These are phyloP conservation scores for Nemoura dubitans DNA, from an alignment of 2,888 invertebrate genomes.

Conservation along the genomic window DNA sequence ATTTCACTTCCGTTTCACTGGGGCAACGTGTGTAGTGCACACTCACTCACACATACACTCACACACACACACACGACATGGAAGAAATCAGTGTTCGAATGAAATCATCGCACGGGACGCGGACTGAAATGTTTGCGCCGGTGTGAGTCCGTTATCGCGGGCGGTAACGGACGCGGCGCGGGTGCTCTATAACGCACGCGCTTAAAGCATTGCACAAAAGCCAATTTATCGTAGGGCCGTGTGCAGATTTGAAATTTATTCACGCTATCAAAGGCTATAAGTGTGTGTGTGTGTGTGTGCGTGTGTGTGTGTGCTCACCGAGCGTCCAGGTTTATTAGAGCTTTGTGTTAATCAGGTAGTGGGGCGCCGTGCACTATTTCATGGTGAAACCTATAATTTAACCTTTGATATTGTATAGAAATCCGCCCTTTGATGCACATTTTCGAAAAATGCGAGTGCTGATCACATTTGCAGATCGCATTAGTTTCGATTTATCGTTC, in stretches of 20 bases:
- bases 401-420: conserved; percentile 25
- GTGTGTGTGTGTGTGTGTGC: too few relatives aligned
- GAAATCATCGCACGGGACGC: background rate
- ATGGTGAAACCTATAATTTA: background rate
- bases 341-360: conserved; percentile 21
- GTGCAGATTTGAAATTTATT: conserved; percentile 16
- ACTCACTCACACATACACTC: too few relatives aligned
- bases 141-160: background rate
- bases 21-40: background rate
- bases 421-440: background rate
- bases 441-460: background rate
- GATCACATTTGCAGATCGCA: background rate
- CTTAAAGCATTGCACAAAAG: background rate
- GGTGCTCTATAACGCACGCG: background rate
- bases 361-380: background rate
- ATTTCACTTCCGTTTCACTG: background rate
- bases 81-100: background rate
- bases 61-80: background rate
- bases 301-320: background rate
- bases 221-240: background rate
- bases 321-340: background rate
- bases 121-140: background rate
- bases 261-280: conserved; percentile 21
- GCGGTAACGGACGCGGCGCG: background rate
- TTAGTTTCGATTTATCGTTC: background rate